Evolutionary conservation across 2,797 vertebrate genomes (phyloP), one percentile per base, ranked within the genome.

Genomic region (Hypotaenidia okinawae): DNA sequence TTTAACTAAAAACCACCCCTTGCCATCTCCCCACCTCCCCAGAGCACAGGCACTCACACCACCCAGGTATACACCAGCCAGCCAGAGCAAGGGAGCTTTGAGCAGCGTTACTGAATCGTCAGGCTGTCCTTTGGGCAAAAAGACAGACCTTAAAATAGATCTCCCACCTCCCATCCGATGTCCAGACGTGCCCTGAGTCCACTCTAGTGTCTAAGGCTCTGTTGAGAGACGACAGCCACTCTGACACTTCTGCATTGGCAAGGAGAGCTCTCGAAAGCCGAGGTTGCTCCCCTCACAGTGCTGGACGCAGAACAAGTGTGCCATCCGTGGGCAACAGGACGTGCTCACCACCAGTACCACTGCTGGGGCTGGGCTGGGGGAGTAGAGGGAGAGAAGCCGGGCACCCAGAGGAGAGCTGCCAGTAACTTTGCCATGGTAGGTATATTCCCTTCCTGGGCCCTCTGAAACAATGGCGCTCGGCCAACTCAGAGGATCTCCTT

Each of bases 361-460:
- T 49, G 57, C 54, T 27, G 49, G 88, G 68, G 74, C 86, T 70
- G 58, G 57, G 41, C 81, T 68, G 21, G 51, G 76, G 72, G 22
- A 57, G 69, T 63, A 72, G 62, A 89, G 87, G 79, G 90, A 83
- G 61, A 79, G 74, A 67, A 87, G 21, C 0, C 0, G 61, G 70
- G 52, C 13, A 1, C 41, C n/a, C 0, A 0, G 62, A 95, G 70
- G 84, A 94, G 87, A 90, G 51, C 58, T 90, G 68, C 61, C 10
- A 3, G 17, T 88, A 70, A 78, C 22, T 64, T 85, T 90, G 45
- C 78, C 45, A 3, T 89, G 95, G 96, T 97, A 96, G 95, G 90
- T 96, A 84, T 89, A 5, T 78, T 84, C 43, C 51, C 47, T 83
- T 70, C 35, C 58, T 14, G 70, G 43, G 81, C 55, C 62, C 54